phyloP scores from a whole-genome alignment of 1,140 invertebrate genomes.

The Leptonema lineaticorne region DNA sequence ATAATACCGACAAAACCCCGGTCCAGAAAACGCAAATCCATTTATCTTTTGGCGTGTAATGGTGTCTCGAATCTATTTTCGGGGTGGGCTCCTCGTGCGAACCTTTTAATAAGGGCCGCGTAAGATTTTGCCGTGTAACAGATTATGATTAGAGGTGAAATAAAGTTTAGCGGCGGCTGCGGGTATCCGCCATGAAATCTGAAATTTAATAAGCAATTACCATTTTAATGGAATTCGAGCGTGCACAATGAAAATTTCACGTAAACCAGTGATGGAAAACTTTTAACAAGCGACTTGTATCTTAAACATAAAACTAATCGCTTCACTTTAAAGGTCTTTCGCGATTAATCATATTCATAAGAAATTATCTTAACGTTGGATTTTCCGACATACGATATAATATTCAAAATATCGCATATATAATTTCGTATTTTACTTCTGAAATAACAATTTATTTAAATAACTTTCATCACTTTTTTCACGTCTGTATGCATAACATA shows the following conservation, averaged over 20 bases:
- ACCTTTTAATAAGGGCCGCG: constrained; percentile 1
- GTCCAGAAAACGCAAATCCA: background rate
- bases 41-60: background rate
- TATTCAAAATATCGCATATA: no score
- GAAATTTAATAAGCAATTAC: constrained; percentile 5
- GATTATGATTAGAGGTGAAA: constrained; percentile 11
- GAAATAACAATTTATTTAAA: no score
- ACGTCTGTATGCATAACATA: no score
- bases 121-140: background rate
- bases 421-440: no score
- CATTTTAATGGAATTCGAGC: background rate
- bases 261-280: background rate
- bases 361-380: no score
- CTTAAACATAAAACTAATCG: background rate
- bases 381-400: no score
- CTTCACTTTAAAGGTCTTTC: background rate
- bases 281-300: background rate
- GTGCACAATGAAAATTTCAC: background rate
- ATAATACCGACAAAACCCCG: no score
- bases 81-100: background rate
- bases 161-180: background rate
- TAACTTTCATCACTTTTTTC: no score
- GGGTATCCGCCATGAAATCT: background rate
- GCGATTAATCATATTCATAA: no score
- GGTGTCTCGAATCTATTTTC: background rate